These are phyloP conservation scores for Chironomus striatipennis DNA, from an alignment of 1,140 invertebrate species.

Conservation along the genomic window DNA sequence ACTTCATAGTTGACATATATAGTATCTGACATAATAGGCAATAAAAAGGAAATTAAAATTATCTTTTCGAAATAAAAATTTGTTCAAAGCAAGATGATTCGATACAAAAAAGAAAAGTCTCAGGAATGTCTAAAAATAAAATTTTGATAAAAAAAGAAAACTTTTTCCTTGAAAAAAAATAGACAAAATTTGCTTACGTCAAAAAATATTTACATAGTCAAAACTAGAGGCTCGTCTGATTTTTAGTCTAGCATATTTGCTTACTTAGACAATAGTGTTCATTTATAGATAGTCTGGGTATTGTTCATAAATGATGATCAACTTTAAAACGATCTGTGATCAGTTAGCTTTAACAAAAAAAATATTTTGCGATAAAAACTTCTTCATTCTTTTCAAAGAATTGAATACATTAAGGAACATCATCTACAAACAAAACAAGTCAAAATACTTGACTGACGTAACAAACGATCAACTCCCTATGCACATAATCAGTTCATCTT, in stretches of 20 bases:
- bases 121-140: neutral
- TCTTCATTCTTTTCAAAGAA: too few species aligned
- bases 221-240: slow-evolving; percentile 15
- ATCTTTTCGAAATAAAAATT: neutral
- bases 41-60: neutral
- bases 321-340: too few species aligned
- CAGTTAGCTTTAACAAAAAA: too few species aligned
- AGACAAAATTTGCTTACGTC: neutral
- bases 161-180: neutral
- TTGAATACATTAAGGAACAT: too few species aligned
- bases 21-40: neutral
- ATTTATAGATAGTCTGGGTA: too few species aligned
- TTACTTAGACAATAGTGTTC: too few species aligned
- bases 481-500: neutral
- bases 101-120: neutral
- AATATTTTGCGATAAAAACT: too few species aligned
- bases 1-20: neutral
- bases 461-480: neutral
- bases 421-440: too few species aligned
- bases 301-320: too few species aligned
- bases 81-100: neutral
- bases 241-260: too few species aligned
- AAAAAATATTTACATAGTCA: neutral
- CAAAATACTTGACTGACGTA: too few species aligned
- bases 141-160: neutral